phyloP scores from a whole-genome alignment of 2,888 invertebrate species.

The Drosophila ochracea region DNA sequence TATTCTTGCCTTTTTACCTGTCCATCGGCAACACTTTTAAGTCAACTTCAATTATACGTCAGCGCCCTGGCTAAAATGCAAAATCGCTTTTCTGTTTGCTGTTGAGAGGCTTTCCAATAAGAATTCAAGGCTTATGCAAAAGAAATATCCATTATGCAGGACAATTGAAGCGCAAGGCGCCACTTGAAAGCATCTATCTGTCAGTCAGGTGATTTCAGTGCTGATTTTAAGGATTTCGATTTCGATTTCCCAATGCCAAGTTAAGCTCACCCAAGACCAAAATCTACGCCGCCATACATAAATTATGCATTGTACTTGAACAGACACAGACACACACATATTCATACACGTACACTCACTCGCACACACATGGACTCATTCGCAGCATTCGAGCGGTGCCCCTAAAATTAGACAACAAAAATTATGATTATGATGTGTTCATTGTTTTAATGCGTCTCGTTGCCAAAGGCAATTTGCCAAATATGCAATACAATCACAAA shows the following conservation, averaged over 20 bases:
- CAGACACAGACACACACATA: constrained; percentile 13
- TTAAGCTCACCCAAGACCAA: constrained; percentile 1
- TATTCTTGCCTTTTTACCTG: constrained; percentile 2
- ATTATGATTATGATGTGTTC: constrained; percentile 80
- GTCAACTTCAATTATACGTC: constrained; percentile 72
- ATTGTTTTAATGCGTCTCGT: constrained; percentile 73
- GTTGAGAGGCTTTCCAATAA: constrained; percentile 49
- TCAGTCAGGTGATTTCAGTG: constrained; percentile 40
- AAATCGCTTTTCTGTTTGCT: constrained; percentile 65
- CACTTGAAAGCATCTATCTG: constrained; percentile 46
- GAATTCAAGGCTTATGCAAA: constrained; percentile 59
- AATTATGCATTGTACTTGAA: constrained; percentile 38
- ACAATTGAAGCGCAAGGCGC: constrained; percentile 70
- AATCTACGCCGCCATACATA: constrained; percentile 13
- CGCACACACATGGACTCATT: neutral
- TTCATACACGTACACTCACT: neutral
- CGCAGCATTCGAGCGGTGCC: constrained; percentile 11
- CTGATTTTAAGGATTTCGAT: constrained; percentile 33
- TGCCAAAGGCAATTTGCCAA: constrained; percentile 57
- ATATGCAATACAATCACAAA: constrained; percentile 42
- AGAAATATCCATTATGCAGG: constrained; percentile 68
- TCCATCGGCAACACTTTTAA: constrained; percentile 41
- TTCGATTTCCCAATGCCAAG: constrained; percentile 15
- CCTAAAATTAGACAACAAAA: constrained; percentile 75
- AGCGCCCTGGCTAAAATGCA: constrained; percentile 46